Conservation (phyloP, 1,140 invertebrate species). For the Aradophagus sp. region DNA sequence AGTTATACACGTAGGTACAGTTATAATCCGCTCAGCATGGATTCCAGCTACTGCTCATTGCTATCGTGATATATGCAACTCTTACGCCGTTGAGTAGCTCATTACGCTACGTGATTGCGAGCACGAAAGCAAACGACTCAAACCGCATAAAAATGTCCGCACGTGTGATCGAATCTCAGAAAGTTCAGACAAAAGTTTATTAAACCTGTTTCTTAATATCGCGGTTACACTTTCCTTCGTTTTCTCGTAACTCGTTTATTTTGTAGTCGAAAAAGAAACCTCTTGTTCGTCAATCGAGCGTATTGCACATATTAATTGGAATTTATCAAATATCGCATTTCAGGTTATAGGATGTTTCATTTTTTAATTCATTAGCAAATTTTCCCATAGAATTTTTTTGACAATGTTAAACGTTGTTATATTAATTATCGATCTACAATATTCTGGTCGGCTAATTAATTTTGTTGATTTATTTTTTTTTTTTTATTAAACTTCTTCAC, state of each 20-base stretch:
- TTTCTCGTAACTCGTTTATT: too few relatives aligned
- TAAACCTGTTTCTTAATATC: conserved; percentile 7
- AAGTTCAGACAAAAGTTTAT: conserved; percentile 23
- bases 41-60: conserved; percentile 52
- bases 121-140: conserved; percentile 39
- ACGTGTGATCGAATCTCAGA: conserved; percentile 19
- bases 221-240: too few relatives aligned
- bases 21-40: conserved; percentile 54
- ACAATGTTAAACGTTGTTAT: too few relatives aligned
- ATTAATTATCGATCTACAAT: too few relatives aligned
- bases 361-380: too few relatives aligned
- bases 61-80: conserved; percentile 51
- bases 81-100: conserved; percentile 43
- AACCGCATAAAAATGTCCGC: conserved; percentile 26
- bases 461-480: not conserved
- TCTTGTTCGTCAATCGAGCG: too few relatives aligned
- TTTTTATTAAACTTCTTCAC: conserved; percentile 1
- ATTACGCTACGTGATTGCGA: conserved; percentile 52
- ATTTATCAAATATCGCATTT: too few relatives aligned
- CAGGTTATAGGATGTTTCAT: too few relatives aligned
- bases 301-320: too few relatives aligned
- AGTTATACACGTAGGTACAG: conserved; percentile 55
- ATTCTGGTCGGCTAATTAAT: not conserved
- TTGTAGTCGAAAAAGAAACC: too few relatives aligned
- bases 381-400: too few relatives aligned